Conservation (phyloP, 2,797 vertebrate species). For the Sebastolobus altivelis region DNA sequence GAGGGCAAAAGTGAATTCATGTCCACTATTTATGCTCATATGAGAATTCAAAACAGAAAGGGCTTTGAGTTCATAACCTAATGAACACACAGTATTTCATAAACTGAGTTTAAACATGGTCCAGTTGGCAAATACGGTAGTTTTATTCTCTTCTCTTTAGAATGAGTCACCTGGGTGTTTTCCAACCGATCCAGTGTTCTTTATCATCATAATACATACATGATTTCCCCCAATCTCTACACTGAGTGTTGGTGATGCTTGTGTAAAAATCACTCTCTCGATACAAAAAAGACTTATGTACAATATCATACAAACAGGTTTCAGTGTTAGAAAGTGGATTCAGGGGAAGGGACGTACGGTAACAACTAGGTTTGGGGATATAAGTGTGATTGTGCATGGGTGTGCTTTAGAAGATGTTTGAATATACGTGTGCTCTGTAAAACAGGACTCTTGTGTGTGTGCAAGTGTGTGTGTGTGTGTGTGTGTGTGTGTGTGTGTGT, state of each 20-base stretch:
- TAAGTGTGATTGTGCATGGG: conserved; percentile 36
- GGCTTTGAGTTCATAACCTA: background rate
- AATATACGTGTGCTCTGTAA: conserved; percentile 41
- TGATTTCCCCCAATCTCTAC: conserved; percentile 3
- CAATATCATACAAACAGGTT: conserved; percentile 78
- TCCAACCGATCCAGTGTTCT: conserved; percentile 27
- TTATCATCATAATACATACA: conserved; percentile 21
- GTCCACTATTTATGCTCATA: background rate
- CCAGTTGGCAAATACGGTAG: background rate
- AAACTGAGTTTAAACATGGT: background rate
- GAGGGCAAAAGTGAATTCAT: background rate
- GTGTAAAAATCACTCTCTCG: conserved; percentile 71
- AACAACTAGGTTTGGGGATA: conserved; percentile 6
- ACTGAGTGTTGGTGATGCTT: conserved; percentile 44
- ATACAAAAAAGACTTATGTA: conserved; percentile 78
- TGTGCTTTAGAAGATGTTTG: conserved; percentile 51
- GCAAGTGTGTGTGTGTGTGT: conserved; percentile 13
- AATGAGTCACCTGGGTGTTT: conserved; percentile 13
- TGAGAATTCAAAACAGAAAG: conserved; percentile 3
- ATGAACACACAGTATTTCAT: conserved; percentile 4
- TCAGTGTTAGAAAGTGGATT: conserved; percentile 56
- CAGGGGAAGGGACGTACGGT: background rate
- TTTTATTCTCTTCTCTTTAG: background rate
- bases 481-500: conserved; percentile 36
- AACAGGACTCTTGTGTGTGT: conserved; percentile 23